A percentile compares a stretch with the other conserved stretches of the same genome.
Conservation (phyloP, 2,113 vertebrate genomes). For the Gymnarchus niloticus region DNA sequence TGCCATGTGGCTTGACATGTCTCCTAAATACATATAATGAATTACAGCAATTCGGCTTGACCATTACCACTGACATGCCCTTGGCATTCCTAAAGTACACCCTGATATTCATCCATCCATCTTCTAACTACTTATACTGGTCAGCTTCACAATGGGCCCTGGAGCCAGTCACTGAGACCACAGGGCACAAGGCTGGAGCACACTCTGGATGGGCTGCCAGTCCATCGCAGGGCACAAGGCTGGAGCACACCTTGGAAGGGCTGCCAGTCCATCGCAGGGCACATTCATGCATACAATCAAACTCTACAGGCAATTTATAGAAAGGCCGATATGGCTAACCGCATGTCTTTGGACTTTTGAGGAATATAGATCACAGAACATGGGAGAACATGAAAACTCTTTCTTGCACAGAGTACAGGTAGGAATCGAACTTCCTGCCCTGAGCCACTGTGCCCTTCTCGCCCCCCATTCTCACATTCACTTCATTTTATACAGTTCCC, state of each 20-base stretch:
- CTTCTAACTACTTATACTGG: background rate
- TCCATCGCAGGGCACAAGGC: too few species aligned
- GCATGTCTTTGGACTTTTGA: background rate
- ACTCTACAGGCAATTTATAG: too few species aligned
- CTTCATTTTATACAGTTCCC: background rate
- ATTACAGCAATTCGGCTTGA: background rate
- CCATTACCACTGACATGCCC: conserved; percentile 6
- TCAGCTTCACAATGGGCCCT: background rate
- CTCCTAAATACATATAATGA: conserved; percentile 11
- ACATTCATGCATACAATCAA: too few species aligned
- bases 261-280: too few species aligned
- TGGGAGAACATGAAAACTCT: background rate
- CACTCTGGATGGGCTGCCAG: background rate
- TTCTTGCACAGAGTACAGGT: background rate
- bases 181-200: background rate
- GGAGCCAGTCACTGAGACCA: background rate
- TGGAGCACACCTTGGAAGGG: too few species aligned
- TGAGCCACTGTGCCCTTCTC: background rate
- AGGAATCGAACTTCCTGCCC: background rate
- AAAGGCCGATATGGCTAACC: too few species aligned
- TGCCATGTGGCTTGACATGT: background rate
- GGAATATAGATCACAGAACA: background rate
- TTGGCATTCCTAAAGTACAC: background rate
- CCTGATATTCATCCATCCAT: background rate
- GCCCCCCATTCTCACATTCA: too few species aligned